Conservation (phyloP, 2,797 vertebrate genomes). For the Falco novaeseelandiae region DNA sequence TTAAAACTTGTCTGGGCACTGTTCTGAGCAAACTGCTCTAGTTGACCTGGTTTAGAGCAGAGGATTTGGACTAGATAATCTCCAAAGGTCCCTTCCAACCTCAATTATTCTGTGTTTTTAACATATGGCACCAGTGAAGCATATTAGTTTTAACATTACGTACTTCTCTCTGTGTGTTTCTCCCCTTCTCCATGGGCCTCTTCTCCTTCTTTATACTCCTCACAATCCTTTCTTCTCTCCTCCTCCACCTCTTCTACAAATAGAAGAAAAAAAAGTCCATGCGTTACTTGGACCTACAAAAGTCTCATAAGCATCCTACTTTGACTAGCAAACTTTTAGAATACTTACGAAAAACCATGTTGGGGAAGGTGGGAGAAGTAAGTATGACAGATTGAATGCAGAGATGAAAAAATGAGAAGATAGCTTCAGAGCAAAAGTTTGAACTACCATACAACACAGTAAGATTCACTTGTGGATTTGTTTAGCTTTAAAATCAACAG, state of each 20-base stretch:
- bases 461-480: not conserved
- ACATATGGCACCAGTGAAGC: not conserved
- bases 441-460: not conserved
- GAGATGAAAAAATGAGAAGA: not conserved
- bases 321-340: not conserved
- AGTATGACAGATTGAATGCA: not conserved
- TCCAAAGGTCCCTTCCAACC: not conserved
- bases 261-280: not conserved
- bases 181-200: conserved; percentile 33
- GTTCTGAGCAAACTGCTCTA: not conserved
- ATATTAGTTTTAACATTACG: not conserved
- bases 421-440: not conserved
- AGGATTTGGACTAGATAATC: not conserved
- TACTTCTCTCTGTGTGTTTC: conserved; percentile 62
- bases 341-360: not conserved
- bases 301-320: not conserved
- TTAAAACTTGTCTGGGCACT: not conserved
- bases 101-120: not conserved
- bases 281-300: not conserved
- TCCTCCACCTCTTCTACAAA: conserved; percentile 34
- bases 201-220: conserved; percentile 11
- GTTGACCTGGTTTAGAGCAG: not conserved
- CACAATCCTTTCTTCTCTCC: not conserved
- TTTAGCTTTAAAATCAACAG: not conserved
- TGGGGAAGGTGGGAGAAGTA: not conserved